Evolutionary conservation across 2,888 invertebrate species (phyloP).

Genomic region (Adela reaumurella): DNA sequence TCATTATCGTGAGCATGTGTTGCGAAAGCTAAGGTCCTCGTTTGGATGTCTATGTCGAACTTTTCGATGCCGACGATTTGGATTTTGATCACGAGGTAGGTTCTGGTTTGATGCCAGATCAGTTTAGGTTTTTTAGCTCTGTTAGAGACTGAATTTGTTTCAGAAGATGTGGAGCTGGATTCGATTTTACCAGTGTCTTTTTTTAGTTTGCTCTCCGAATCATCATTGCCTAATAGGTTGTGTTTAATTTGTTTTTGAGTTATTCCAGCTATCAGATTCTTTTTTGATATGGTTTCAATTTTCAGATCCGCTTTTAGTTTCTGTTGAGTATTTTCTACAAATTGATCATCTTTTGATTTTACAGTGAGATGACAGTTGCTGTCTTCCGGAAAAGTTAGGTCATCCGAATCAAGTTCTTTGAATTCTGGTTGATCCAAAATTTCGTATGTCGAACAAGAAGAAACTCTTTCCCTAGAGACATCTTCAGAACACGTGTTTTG

Average conservation of each 20-base stretch:
- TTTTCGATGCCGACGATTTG: slow-evolving; percentile 26
- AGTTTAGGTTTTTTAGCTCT: slow-evolving; percentile 17
- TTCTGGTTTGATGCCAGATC: slow-evolving; percentile 34
- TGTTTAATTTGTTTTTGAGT: not conserved
- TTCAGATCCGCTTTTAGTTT: too few species aligned
- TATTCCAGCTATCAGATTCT: not conserved
- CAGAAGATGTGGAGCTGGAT: too few species aligned
- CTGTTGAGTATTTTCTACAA: too few species aligned
- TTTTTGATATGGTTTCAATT: not conserved
- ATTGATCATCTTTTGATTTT: not conserved
- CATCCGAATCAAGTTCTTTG: slow-evolving; percentile 22
- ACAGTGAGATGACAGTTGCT: not conserved
- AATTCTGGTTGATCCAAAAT: slow-evolving; percentile 5
- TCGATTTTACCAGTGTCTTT: too few species aligned
- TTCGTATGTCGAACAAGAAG: not conserved
- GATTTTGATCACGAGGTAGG: slow-evolving; percentile 27
- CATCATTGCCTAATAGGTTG: too few species aligned
- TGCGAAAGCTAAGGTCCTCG: slow-evolving; percentile 23
- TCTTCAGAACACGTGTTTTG: too few species aligned
- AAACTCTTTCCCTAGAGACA: too few species aligned
- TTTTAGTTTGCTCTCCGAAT: slow-evolving; percentile 1
- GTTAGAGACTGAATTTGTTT: not conserved
- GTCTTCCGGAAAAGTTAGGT: slow-evolving; percentile 16
- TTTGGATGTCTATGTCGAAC: slow-evolving; percentile 27
- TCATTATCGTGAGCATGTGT: slow-evolving; percentile 20